These are phyloP conservation scores for Neoniphon sammara DNA, from an alignment of 2,797 vertebrate genomes.

Conservation along the genomic window DNA sequence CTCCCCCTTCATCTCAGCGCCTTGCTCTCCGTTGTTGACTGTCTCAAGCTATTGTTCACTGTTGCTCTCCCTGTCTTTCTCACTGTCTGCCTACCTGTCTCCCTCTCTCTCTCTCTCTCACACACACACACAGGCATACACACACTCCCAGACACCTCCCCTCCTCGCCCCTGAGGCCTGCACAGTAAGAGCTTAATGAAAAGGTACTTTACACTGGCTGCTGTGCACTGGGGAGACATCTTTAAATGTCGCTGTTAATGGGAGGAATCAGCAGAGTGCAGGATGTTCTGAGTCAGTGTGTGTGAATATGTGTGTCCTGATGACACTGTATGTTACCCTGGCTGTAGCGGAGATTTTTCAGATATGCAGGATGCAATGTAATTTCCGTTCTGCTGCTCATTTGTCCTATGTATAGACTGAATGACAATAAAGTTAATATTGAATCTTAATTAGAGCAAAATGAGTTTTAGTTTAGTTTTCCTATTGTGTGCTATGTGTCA, in stretches of 20 bases:
- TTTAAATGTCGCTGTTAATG: slow-evolving; percentile 79
- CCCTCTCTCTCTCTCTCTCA: slow-evolving; percentile 27
- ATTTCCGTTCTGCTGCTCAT: no score
- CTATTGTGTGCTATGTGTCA: neutral
- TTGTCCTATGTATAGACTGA: no score
- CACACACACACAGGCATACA: slow-evolving; percentile 20
- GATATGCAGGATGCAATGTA: no score
- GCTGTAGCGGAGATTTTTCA: neutral
- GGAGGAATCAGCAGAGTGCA: slow-evolving; percentile 67
- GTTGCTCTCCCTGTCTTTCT: neutral
- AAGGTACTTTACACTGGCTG: slow-evolving; percentile 75
- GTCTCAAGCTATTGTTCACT: neutral
- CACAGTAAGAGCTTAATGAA: slow-evolving; percentile 79
- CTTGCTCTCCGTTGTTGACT: slow-evolving; percentile 39
- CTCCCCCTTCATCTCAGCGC: slow-evolving; percentile 38
- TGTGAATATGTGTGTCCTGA: slow-evolving; percentile 55
- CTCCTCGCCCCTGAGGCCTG: slow-evolving; percentile 62
- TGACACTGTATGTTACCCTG: slow-evolving; percentile 46
- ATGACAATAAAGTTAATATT: no score
- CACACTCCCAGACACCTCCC: slow-evolving; percentile 47
- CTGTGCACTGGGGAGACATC: slow-evolving; percentile 69
- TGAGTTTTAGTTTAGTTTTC: slow-evolving; percentile 44
- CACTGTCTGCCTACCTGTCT: neutral
- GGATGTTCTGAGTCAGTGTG: slow-evolving; percentile 44
- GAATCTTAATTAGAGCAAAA: slow-evolving; percentile 19